These are phyloP conservation scores for Columba livia DNA, from an alignment of 2,113 vertebrate species.

Conservation along the genomic window DNA sequence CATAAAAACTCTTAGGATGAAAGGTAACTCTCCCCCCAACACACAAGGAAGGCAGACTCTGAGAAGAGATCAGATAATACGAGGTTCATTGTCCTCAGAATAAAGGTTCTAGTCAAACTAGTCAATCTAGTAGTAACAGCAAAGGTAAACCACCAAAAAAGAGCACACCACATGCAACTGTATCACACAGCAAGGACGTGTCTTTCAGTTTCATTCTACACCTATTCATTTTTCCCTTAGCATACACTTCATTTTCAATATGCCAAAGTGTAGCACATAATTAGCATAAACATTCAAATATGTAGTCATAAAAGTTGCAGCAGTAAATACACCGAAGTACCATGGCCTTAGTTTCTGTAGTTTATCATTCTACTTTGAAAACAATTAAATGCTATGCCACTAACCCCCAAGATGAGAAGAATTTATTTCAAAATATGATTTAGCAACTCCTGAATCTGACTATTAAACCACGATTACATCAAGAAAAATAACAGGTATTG, in stretches of 20 bases:
- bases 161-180: not conserved
- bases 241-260: not conserved
- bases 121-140: not conserved
- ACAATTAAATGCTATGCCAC: not conserved
- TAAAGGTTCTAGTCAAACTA: not conserved
- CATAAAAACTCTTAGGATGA: not conserved
- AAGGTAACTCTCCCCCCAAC: not conserved
- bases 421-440: not conserved
- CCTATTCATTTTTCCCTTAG: not conserved
- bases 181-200: not conserved
- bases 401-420: not conserved
- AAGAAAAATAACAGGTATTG: not conserved
- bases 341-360: not conserved
- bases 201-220: not conserved
- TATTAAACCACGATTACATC: not conserved
- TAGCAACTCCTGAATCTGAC: not conserved
- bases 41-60: not conserved
- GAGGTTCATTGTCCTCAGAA: not conserved
- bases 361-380: not conserved
- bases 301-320: accelerated
- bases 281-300: not conserved
- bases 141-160: not conserved
- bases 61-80: not conserved
- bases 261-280: not conserved
- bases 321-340: not conserved